A percentile compares a stretch with the other conserved stretches of the same genome.
phyloP scores from a whole-genome alignment of 2,797 vertebrate species.

The Tokudaia tokunoshimensis region DNA sequence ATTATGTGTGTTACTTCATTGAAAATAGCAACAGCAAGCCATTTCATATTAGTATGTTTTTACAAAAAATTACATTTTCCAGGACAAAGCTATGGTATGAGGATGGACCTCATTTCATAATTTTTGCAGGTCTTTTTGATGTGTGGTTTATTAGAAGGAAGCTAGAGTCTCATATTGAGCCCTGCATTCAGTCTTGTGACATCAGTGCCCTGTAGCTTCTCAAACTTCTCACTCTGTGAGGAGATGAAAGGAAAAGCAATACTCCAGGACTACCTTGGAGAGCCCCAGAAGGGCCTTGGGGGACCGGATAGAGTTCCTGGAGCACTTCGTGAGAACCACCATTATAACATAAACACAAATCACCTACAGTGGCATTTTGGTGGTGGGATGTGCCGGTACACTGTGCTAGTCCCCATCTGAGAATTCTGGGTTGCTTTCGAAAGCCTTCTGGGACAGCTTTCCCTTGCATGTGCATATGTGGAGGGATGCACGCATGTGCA shows the following conservation, averaged over 20 bases:
- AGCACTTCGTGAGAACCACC: neutral
- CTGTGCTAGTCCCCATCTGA: neutral
- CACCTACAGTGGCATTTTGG: neutral
- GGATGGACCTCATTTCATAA: conserved; percentile 18
- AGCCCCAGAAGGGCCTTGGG: neutral
- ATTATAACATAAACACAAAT: neutral
- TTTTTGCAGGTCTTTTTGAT: conserved; percentile 32
- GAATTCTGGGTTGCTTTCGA: neutral
- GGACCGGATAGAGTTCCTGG: neutral
- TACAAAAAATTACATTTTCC: conserved; percentile 28
- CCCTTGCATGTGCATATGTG: neutral
- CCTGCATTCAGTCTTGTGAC: conserved; percentile 4
- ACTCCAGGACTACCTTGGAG: neutral
- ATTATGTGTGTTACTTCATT: neutral
- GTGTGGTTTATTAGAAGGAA: neutral
- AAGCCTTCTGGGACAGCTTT: neutral
- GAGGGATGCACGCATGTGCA: rapidly evolving
- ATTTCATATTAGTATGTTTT: neutral
- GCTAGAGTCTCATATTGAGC: neutral
- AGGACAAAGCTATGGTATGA: neutral
- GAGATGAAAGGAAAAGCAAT: conserved; percentile 11
- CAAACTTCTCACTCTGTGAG: neutral
- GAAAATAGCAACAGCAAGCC: conserved; percentile 34
- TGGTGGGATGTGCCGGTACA: neutral
- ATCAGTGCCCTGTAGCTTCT: neutral